These are phyloP conservation scores for Etheostoma perlongum DNA, from an alignment of 2,797 vertebrate genomes.

Conservation along the genomic window DNA sequence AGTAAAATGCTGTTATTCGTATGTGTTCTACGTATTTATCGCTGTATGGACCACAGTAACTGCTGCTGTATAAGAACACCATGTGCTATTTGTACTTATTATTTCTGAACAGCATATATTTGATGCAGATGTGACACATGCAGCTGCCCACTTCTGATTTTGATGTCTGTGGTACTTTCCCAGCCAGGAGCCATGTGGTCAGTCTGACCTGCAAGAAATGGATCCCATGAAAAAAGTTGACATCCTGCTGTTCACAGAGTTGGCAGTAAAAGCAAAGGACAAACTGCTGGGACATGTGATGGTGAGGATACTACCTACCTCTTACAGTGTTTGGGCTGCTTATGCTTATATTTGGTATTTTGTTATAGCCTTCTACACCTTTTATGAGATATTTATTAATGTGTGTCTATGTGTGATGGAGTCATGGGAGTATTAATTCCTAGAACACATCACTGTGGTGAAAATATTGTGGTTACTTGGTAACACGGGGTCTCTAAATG, in stretches of 20 bases:
- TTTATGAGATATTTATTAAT: not conserved
- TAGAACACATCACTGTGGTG: too few species aligned
- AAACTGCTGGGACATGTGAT: conserved; percentile 48
- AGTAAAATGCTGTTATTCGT: too few species aligned
- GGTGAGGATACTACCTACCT: conserved; percentile 45
- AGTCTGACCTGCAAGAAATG: conserved; percentile 1
- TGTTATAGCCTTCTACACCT: not conserved
- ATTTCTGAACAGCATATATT: not conserved
- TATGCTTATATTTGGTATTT: not conserved
- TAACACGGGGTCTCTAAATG: too few species aligned
- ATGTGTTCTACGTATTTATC: too few species aligned
- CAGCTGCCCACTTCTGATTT: not conserved
- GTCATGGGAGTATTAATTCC: not conserved
- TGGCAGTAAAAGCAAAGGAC: conserved; percentile 35
- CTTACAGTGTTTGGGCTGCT: not conserved
- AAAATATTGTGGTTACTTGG: too few species aligned
- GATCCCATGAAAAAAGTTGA: conserved; percentile 41
- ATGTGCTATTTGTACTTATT: not conserved
- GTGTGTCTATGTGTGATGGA: not conserved
- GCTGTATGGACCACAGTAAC: too few species aligned
- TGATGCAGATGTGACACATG: not conserved
- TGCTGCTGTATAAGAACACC: too few species aligned
- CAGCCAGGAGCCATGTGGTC: conserved; percentile 47
- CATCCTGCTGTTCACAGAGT: conserved; percentile 45
- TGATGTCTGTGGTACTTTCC: conserved; percentile 37